Evolutionary conservation across 1,140 invertebrate genomes (phyloP).

Genomic region (Orussus abietinus): DNA sequence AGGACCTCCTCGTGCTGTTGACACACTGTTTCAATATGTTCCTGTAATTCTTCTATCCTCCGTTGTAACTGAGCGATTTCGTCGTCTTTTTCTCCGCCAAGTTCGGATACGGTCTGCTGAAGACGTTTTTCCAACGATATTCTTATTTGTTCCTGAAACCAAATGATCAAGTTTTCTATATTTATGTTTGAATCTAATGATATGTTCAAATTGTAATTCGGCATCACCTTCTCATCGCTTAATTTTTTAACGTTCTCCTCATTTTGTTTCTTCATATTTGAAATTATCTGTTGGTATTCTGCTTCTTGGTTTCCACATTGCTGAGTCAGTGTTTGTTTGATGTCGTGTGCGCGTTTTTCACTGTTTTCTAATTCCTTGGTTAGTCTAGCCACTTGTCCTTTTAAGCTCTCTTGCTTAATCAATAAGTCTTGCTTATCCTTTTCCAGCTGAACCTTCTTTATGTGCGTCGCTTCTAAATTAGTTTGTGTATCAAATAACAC

Average conservation of each 20-base stretch:
- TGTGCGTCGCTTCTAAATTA: constrained; percentile 69
- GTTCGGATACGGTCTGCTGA: constrained; percentile 65
- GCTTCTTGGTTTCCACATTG: constrained; percentile 70
- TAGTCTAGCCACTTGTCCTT: constrained; percentile 62
- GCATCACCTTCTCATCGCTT: constrained; percentile 68
- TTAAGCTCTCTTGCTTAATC: constrained; percentile 71
- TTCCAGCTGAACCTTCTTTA: constrained; percentile 67
- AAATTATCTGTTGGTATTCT: constrained; percentile 71
- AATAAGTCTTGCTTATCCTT: constrained; percentile 72
- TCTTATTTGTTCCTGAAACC: constrained; percentile 62
- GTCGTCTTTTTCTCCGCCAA: constrained; percentile 70
- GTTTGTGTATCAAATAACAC: constrained; percentile 77
- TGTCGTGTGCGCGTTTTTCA: constrained; percentile 70
- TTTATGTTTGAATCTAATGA: constrained; percentile 6
- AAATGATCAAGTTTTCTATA: constrained; percentile 8
- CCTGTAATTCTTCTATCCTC: constrained; percentile 68
- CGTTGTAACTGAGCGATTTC: constrained; percentile 70
- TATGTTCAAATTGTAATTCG: background rate
- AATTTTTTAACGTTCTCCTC: constrained; percentile 71
- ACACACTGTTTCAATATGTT: constrained; percentile 71
- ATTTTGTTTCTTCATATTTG: constrained; percentile 67
- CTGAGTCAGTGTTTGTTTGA: constrained; percentile 66
- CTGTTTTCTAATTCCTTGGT: constrained; percentile 71
- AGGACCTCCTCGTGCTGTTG: constrained; percentile 82
- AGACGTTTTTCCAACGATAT: constrained; percentile 69